Evolutionary conservation across 2,797 vertebrate genomes (phyloP).

Genomic region (Chrosomus eos): DNA sequence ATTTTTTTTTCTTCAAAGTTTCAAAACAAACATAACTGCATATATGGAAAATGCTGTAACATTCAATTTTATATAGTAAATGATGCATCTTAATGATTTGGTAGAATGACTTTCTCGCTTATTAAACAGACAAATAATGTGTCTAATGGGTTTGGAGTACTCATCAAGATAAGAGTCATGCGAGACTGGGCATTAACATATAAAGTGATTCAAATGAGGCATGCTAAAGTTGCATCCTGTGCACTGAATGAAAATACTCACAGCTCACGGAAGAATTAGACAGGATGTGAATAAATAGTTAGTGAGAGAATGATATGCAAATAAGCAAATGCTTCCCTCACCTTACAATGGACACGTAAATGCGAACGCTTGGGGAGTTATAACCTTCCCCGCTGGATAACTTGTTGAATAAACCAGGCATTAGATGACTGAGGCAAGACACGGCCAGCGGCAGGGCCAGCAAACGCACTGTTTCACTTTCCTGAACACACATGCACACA

Average conservation of each 20-base stretch:
- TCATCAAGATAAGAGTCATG: neutral
- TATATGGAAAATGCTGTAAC: neutral
- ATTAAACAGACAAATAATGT: neutral
- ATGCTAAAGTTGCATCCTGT: slow-evolving; percentile 7
- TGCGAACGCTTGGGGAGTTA: slow-evolving; percentile 72
- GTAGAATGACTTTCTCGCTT: no score
- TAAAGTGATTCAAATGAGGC: neutral
- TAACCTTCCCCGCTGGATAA: slow-evolving; percentile 77
- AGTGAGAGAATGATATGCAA: neutral
- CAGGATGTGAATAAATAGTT: neutral
- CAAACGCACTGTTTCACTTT: slow-evolving; percentile 37
- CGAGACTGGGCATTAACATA: neutral
- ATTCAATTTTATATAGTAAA: neutral
- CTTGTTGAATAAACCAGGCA: slow-evolving; percentile 81
- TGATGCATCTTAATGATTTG: neutral
- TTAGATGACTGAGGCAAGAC: slow-evolving; percentile 77
- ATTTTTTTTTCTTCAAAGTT: no score
- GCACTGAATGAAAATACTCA: neutral
- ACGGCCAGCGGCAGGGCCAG: slow-evolving; percentile 80
- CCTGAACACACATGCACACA: neutral
- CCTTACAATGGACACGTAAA: slow-evolving; percentile 86
- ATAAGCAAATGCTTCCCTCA: slow-evolving; percentile 55
- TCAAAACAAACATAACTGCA: neutral
- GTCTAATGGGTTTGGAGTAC: neutral
- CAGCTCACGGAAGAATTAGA: neutral